phyloP scores from a whole-genome alignment of 2,797 vertebrate genomes.

The Lagocephalus sceleratus region DNA sequence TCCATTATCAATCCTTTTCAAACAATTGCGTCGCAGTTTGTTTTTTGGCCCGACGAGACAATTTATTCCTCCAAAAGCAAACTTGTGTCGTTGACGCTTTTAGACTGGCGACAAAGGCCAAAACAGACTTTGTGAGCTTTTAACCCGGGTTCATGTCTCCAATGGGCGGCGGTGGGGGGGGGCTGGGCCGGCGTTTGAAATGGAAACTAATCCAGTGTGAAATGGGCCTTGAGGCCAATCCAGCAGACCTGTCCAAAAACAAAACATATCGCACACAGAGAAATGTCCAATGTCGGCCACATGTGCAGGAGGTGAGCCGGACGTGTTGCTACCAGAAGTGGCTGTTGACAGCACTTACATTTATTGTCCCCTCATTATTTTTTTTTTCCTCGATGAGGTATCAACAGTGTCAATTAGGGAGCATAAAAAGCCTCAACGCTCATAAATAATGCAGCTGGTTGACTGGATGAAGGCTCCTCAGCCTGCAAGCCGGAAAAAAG shows the following conservation, averaged over 20 bases:
- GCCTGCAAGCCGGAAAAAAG: slow-evolving; percentile 65
- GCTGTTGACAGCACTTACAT: slow-evolving; percentile 68
- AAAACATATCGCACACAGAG: slow-evolving; percentile 59
- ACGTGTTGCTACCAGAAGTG: slow-evolving; percentile 64
- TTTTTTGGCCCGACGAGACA: slow-evolving; percentile 17
- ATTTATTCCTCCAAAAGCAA: slow-evolving; percentile 35
- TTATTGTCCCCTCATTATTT: slow-evolving; percentile 69
- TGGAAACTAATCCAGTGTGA: slow-evolving; percentile 73
- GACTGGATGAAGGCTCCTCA: slow-evolving; percentile 65
- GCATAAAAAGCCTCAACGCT: slow-evolving; percentile 54
- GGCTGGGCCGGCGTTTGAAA: slow-evolving; percentile 46
- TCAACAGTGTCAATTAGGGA: slow-evolving; percentile 66
- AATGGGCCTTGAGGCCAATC: slow-evolving; percentile 63
- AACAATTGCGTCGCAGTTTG: slow-evolving; percentile 35
- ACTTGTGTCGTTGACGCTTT: slow-evolving; percentile 45
- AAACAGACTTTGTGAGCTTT: slow-evolving; percentile 51
- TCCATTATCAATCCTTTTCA: slow-evolving; percentile 27
- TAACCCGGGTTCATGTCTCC: slow-evolving; percentile 51
- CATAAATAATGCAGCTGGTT: slow-evolving; percentile 80
- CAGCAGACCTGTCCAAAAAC: slow-evolving; percentile 51
- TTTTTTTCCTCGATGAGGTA: slow-evolving; percentile 68
- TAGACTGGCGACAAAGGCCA: slow-evolving; percentile 48
- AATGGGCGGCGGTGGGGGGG: slow-evolving; percentile 30
- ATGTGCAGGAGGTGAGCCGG: slow-evolving; percentile 38
- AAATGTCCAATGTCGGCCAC: slow-evolving; percentile 50